phyloP scores from a whole-genome alignment of 2,113 vertebrate species.

The Mesitornis unicolor region DNA sequence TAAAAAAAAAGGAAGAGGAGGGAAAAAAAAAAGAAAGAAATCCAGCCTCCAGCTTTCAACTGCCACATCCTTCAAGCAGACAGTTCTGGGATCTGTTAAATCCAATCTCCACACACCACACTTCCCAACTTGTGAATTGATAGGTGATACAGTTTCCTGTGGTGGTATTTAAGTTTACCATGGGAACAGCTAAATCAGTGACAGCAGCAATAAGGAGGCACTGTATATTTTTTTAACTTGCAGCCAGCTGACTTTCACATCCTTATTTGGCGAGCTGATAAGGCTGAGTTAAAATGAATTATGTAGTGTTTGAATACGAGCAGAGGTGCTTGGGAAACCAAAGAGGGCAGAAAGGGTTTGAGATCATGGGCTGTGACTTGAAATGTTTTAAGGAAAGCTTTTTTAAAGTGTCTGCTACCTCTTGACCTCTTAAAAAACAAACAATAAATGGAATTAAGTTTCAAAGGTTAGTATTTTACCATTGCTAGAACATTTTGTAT shows the following conservation, averaged over 20 bases:
- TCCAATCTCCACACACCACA: conserved; percentile 21
- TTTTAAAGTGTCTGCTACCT: not conserved
- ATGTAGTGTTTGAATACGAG: conserved; percentile 9
- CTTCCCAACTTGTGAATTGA: conserved; percentile 35
- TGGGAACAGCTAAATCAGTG: conserved; percentile 38
- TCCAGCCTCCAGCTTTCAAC: not conserved
- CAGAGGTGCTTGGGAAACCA: conserved; percentile 13
- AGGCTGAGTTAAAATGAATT: conserved; percentile 7
- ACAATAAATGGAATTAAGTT: not conserved
- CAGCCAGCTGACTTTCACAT: conserved; percentile 27
- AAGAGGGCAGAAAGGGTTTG: not conserved
- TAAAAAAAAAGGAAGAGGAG: not conserved
- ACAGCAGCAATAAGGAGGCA: conserved; percentile 40
- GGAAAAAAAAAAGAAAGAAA: not conserved
- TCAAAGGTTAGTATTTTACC: not conserved
- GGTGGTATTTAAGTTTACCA: conserved; percentile 36
- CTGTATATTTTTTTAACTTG: not conserved
- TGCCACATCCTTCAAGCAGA: conserved; percentile 13
- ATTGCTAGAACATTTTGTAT: not conserved
- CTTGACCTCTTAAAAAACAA: not conserved
- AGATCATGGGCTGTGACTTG: not conserved
- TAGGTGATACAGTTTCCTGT: conserved; percentile 15
- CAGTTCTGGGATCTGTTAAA: conserved; percentile 27
- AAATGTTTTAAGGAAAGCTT: not conserved
- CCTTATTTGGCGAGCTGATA: conserved; percentile 40